Evolutionary conservation across 2,113 vertebrate genomes (phyloP), one percentile per base, ranked within the genome.

Genomic region (Pterocles burchelli): DNA sequence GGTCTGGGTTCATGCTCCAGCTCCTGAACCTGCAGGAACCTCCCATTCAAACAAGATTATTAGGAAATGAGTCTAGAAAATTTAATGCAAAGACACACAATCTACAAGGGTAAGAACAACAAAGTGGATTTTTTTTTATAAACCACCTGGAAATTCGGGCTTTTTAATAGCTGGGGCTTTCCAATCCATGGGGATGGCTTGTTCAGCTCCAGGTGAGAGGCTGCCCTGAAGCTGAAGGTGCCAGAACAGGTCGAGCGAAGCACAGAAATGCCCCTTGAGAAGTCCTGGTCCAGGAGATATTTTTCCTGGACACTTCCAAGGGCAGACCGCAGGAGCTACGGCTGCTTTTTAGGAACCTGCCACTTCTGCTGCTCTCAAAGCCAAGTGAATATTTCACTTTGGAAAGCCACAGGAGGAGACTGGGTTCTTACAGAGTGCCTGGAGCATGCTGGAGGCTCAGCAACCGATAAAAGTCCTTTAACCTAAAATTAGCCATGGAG

Each of bases 311-410:
- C 24, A 20, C 57, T 84, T 63, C 38, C 61, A 63, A 92, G 55
- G n/a, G 31, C 85, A 80, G 36, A 58, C 19, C 0, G 0, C 46
- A 54, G 63, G 17, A 48, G 31, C 12, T 48, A 6, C 0, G 0
- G 45, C 41, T 62, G 24, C 48, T 77, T 57, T 0, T 0, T 1
- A 1, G 18, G 55, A 78, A 90, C 33, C 16, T 93, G 52, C 81
- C 38, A 28, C 70, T 87, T 77, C 70, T 84, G 65, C 34, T 0
- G 0, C 15, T 17, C 38, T 91, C 36, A 61, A 85, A 87, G 59
- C 6, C 10, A 59, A 5, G 0, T 1, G 2, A 24, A 7, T 75
- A 51, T 81, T 87, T 90, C 73, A 70, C 36, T 87, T 43, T 0
- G 1, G 65, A 67, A 87, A 95, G 57, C 61, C 34, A 31, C 0